Evolutionary conservation across 2,888 invertebrate genomes (phyloP).

Genomic region (Cerceris rybyensis): DNA sequence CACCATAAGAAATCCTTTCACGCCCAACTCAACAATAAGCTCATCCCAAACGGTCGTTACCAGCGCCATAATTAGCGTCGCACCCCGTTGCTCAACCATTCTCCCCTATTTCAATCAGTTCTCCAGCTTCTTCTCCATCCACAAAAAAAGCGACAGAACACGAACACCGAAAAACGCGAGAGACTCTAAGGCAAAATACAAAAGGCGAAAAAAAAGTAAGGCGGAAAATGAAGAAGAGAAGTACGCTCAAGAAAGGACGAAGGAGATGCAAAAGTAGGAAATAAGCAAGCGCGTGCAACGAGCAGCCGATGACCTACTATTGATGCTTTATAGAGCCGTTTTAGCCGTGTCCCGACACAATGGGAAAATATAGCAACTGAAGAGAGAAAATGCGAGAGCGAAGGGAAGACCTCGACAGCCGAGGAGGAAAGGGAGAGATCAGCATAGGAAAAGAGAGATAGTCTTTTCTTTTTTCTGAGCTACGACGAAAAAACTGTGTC

Average conservation of each 20-base stretch:
- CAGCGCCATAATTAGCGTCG: background rate
- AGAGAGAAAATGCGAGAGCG: slow-evolving; percentile 23
- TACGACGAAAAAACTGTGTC: slow-evolving; percentile 76
- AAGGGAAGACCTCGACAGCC: slow-evolving; percentile 11
- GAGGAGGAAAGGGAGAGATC: slow-evolving; percentile 3
- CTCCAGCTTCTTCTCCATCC: background rate
- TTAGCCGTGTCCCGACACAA: slow-evolving; percentile 56
- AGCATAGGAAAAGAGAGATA: slow-evolving; percentile 25
- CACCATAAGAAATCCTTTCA: too few relatives aligned
- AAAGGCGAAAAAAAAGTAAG: background rate
- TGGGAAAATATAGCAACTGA: slow-evolving; percentile 53
- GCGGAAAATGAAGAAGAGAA: background rate
- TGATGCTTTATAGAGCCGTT: slow-evolving; percentile 59
- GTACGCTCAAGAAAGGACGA: background rate
- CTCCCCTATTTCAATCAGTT: slow-evolving; percentile 1
- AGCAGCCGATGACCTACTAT: slow-evolving; percentile 65
- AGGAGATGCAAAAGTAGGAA: background rate
- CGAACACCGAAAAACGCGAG: background rate
- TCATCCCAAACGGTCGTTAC: background rate
- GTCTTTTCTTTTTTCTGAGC: slow-evolving; percentile 44
- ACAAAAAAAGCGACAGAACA: background rate
- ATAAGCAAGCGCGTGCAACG: slow-evolving; percentile 53
- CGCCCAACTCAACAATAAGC: too few relatives aligned
- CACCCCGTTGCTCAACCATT: background rate
- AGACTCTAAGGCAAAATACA: background rate